Evolutionary conservation across 2,797 vertebrate genomes (phyloP), one percentile per base, ranked within the genome.

Genomic region (Thaleichthys pacificus): DNA sequence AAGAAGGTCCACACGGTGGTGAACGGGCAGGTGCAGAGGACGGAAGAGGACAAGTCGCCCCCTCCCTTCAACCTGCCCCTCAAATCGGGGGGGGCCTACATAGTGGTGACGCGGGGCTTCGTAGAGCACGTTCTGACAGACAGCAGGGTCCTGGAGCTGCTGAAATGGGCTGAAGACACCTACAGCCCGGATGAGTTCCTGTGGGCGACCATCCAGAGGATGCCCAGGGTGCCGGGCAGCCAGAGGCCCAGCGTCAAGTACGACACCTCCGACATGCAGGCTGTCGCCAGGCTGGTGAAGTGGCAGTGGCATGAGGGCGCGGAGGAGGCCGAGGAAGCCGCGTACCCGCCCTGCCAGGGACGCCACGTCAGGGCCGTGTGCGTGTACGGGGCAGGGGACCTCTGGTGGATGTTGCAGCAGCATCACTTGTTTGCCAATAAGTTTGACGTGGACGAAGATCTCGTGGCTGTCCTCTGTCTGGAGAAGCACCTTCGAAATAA

Each of bases 401-500:
- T 98, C 80, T 89, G 84, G 22, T 96, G 95, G 94, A 85, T 98
- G 71, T 47, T 96, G n/a, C 73, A 74, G n/a, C 91, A 93, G 9
- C 95, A 94, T 70, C 96, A 98, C 74, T 87, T 98, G 17, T 97
- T 97, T 87, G 96, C 95, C 75, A 98, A 97, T 70, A 97, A 97
- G 83, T 97, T 98, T 81, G 96, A 98, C 68, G 65, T 68, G 0
- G 90, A 94, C 4, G 77, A 82, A 0, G 94, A 97, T 76, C 84
- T 91, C 32, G 87, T 94, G 75, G 93, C 93, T 21, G 67, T 97
- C 65, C 93, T 93, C 69, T 97, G 96, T 74, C 86, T 98, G 76
- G 96, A 97, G 72, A 92, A 92, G 66, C 81, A 97, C 82, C 90
- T 98, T 63, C 90, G 96, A 70, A 78, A 89, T 58, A 97, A 93